These are phyloP conservation scores for Drosophila mulleri DNA, from an alignment of 2,888 invertebrate species.

Conservation along the genomic window DNA sequence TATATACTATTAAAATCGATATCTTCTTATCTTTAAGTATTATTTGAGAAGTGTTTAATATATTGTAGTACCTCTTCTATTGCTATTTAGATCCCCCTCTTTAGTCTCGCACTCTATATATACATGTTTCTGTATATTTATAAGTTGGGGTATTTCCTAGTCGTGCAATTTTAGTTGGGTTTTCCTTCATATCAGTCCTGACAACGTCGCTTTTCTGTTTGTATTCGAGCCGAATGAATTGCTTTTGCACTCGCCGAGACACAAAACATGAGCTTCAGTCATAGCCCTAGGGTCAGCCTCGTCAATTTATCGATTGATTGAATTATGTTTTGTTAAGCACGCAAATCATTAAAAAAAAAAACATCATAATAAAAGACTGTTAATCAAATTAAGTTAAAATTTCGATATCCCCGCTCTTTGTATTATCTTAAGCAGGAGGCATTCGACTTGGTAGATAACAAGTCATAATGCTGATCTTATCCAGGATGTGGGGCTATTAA, in stretches of 20 bases:
- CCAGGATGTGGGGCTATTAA: slow-evolving; percentile 77
- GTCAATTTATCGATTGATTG: slow-evolving; percentile 66
- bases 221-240: slow-evolving; percentile 50
- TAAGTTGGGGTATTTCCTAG: background rate
- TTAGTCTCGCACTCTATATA: too few species aligned
- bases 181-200: too few species aligned
- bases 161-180: too few species aligned
- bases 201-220: background rate
- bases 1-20: too few species aligned
- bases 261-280: slow-evolving; percentile 14
- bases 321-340: slow-evolving; percentile 52
- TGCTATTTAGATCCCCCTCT: too few species aligned
- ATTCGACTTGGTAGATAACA: slow-evolving; percentile 73
- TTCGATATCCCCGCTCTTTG: background rate
- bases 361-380: background rate
- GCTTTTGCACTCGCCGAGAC: slow-evolving; percentile 36
- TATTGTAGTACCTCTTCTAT: too few species aligned
- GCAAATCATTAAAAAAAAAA: background rate
- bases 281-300: slow-evolving; percentile 39
- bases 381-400: background rate
- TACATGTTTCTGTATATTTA: background rate
- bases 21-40: too few species aligned
- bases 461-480: slow-evolving; percentile 81
- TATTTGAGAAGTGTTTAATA: too few species aligned
- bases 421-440: background rate